phyloP scores from a whole-genome alignment of 2,888 invertebrate species.

The Mythimna lalbum region DNA sequence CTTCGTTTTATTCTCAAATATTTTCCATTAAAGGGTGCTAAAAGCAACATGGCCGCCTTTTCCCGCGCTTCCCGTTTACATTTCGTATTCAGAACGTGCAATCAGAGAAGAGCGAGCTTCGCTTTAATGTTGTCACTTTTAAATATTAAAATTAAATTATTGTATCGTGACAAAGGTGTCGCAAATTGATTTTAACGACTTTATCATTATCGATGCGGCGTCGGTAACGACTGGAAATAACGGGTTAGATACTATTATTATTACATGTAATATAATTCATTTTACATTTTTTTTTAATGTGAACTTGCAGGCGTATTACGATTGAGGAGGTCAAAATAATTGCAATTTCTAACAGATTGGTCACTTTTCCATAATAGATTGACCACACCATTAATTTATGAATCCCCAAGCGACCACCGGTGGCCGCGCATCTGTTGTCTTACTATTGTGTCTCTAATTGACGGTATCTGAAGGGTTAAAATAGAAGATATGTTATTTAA shows the following conservation, averaged over 20 bases:
- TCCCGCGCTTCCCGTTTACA: conserved; percentile 79
- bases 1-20: conserved; percentile 79
- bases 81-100: conserved; percentile 86
- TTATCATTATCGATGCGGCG: conserved; percentile 55
- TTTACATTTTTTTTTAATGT: conserved; percentile 13
- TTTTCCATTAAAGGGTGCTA: conserved; percentile 84
- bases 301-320: background rate
- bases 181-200: conserved; percentile 77
- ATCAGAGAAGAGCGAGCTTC: conserved; percentile 79
- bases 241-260: conserved; percentile 25
- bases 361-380: background rate
- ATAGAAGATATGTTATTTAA: background rate
- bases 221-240: conserved; percentile 16
- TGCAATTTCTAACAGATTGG: background rate
- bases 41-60: conserved; percentile 87
- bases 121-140: conserved; percentile 85
- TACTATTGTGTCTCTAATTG: too few species aligned
- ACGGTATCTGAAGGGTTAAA: too few species aligned
- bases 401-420: too few species aligned
- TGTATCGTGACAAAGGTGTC: conserved; percentile 78
- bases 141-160: conserved; percentile 88
- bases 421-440: too few species aligned
- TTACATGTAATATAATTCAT: conserved; percentile 16
- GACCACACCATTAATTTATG: background rate
- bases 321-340: background rate